Percentiles rank a stretch among this genome's conserved stretches.
These are phyloP conservation scores for Squalus acanthias DNA, from an alignment of 2,797 vertebrate genomes.

Conservation along the genomic window DNA sequence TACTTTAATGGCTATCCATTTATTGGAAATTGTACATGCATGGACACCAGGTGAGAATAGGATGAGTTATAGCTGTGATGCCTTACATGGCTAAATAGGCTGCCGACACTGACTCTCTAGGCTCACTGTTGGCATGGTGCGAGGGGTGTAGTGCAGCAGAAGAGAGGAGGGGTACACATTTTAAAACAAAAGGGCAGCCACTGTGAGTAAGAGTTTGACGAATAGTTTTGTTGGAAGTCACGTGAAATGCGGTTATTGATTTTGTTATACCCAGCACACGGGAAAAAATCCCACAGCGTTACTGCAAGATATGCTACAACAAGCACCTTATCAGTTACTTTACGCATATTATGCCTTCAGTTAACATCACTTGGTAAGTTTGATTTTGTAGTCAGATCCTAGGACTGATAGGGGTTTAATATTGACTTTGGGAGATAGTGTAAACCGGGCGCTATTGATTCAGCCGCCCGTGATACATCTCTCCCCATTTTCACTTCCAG, in stretches of 20 bases:
- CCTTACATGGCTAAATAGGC: not conserved
- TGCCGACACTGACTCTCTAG: not conserved
- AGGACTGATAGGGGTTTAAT: not conserved
- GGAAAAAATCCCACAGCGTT: not conserved
- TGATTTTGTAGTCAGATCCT: not conserved
- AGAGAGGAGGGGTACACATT: not conserved
- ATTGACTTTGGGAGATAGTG: not conserved
- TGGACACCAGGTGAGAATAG: not conserved
- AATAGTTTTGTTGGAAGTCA: not conserved
- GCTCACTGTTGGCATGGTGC: not conserved
- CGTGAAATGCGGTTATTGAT: not conserved
- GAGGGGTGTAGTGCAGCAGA: not conserved
- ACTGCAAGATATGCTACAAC: not conserved
- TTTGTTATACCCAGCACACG: not conserved
- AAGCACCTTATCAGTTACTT: not conserved
- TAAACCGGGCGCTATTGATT: not conserved
- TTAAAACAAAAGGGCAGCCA: not conserved
- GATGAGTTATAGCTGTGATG: not conserved
- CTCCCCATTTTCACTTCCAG: not conserved
- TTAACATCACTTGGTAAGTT: not conserved
- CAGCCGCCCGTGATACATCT: not conserved
- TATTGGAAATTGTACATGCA: not conserved
- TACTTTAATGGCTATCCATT: not conserved
- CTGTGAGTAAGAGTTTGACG: not conserved
- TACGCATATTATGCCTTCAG: not conserved